These are phyloP conservation scores for Neodontobutis hainanensis DNA, from an alignment of 2,113 vertebrate genomes.

Conservation along the genomic window DNA sequence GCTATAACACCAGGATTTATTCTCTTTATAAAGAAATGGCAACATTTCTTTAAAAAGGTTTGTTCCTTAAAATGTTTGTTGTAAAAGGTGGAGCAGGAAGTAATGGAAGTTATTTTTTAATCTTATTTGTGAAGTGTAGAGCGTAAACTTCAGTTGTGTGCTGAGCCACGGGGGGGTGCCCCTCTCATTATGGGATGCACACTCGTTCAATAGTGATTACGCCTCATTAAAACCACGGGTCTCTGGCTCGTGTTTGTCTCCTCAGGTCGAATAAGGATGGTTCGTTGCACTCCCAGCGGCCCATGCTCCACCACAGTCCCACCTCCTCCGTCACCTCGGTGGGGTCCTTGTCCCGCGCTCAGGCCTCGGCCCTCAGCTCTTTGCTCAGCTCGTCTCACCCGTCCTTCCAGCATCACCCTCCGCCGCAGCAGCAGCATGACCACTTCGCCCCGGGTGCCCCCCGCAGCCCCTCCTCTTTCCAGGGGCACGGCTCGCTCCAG, in stretches of 20 bases:
- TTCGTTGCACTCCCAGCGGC: constrained; percentile 80
- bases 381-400: constrained; percentile 81
- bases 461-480: constrained; percentile 37
- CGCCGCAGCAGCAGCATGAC: constrained; percentile 60
- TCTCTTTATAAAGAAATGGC: too few relatives aligned
- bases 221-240: too few relatives aligned
- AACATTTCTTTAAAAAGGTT: too few relatives aligned
- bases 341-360: constrained; percentile 89
- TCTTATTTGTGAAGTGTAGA: too few relatives aligned
- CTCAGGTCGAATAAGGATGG: constrained; percentile 89
- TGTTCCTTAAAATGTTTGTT: too few relatives aligned
- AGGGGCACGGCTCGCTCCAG: constrained; percentile 59
- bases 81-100: too few relatives aligned
- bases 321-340: constrained; percentile 93
- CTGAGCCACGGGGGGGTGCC: too few relatives aligned
- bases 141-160: too few relatives aligned
- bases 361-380: constrained; percentile 87
- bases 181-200: too few relatives aligned
- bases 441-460: constrained; percentile 36
- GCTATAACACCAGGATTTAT: too few relatives aligned
- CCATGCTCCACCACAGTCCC: constrained; percentile 91
- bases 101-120: too few relatives aligned
- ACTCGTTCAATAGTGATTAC: too few relatives aligned
- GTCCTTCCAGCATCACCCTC: constrained; percentile 57
- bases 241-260: constrained; percentile 24